Evolutionary conservation across 2,113 vertebrate genomes (phyloP).

Genomic region (Ranitomeya variabilis): DNA sequence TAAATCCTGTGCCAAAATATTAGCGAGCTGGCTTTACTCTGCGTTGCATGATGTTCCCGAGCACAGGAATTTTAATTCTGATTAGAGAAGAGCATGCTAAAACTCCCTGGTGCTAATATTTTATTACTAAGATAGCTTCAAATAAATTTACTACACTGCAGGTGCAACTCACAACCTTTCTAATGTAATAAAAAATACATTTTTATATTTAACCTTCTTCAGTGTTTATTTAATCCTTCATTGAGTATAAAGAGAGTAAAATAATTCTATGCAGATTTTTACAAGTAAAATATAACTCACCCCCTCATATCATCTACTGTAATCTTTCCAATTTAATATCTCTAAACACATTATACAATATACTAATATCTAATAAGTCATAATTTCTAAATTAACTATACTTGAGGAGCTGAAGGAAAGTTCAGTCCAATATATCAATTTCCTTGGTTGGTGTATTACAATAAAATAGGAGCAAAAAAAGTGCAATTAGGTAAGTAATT

Average conservation of each 20-base stretch:
- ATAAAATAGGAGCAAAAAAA: too few relatives aligned
- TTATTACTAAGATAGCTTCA: neutral
- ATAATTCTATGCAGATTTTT: neutral
- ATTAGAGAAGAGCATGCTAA: constrained; percentile 7
- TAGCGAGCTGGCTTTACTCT: constrained; percentile 1
- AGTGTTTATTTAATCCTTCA: neutral
- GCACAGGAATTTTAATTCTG: constrained; percentile 38
- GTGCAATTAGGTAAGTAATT: too few relatives aligned
- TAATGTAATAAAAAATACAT: neutral
- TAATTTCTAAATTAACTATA: too few relatives aligned
- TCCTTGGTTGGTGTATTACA: too few relatives aligned
- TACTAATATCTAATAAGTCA: too few relatives aligned
- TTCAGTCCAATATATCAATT: too few relatives aligned
- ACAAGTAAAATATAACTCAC: neutral
- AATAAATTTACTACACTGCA: neutral
- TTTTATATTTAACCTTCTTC: neutral
- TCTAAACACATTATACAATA: too few relatives aligned
- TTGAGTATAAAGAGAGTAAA: neutral
- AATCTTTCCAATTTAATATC: neutral
- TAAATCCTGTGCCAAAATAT: constrained; percentile 21
- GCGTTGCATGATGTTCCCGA: constrained; percentile 40
- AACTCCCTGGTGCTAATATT: constrained; percentile 6
- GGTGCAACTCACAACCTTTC: neutral
- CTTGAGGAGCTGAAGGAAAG: too few relatives aligned
- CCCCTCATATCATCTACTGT: too few relatives aligned